Percentiles rank a stretch among this genome's conserved stretches.
Conservation (phyloP, 2,797 vertebrate species). For the Lepus oiostolus region DNA sequence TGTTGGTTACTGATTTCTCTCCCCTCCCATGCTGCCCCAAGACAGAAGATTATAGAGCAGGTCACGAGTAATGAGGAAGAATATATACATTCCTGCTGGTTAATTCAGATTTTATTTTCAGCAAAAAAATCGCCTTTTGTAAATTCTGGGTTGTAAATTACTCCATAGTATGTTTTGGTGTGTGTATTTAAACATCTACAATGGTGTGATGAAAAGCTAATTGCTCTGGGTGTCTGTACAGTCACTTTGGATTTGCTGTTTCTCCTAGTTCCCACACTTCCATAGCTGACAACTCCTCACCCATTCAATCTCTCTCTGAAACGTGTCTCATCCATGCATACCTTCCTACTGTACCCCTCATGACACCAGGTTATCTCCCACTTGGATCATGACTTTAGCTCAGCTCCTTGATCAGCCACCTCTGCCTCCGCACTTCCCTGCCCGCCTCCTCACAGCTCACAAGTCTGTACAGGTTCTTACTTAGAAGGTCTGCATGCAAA, state of each 20-base stretch:
- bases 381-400: neutral
- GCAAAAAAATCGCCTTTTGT: neutral
- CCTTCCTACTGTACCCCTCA: neutral
- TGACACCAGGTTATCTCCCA: neutral
- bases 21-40: neutral
- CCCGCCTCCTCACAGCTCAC: neutral
- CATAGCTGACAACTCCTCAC: neutral
- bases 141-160: neutral
- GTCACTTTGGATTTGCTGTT: neutral
- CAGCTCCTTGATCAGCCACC: neutral
- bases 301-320: neutral
- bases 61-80: neutral
- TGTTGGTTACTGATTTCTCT: neutral
- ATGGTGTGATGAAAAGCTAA: neutral
- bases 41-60: neutral
- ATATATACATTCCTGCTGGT: neutral
- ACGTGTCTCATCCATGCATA: neutral
- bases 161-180: neutral
- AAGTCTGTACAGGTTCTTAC: neutral
- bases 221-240: too few species aligned
- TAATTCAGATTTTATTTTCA: neutral
- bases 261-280: neutral
- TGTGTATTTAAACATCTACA: neutral
- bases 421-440: neutral
- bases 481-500: neutral